These are phyloP conservation scores for Spodoptera exigua DNA, from an alignment of 2,888 invertebrate species.

Conservation along the genomic window DNA sequence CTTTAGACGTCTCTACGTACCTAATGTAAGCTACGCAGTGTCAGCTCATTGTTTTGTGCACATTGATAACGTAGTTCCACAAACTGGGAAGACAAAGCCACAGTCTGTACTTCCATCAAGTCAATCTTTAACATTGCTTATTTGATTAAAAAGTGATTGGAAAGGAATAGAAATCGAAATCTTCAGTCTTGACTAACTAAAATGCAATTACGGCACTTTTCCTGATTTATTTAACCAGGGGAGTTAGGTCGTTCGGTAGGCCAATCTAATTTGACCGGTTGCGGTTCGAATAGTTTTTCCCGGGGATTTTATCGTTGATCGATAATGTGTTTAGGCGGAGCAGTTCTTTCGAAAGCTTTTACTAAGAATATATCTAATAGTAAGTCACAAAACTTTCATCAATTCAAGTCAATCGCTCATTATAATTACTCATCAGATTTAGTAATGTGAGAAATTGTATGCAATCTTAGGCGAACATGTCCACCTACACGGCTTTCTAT, in stretches of 20 bases:
- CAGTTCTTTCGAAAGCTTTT: constrained; percentile 16
- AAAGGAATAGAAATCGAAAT: constrained; percentile 26
- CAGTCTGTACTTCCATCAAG: too few relatives aligned
- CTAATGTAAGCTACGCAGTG: neutral
- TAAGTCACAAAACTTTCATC: constrained; percentile 47
- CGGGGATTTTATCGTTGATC: constrained; percentile 36
- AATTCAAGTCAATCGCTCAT: constrained; percentile 46
- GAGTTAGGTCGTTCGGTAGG: constrained; percentile 40
- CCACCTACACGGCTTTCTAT: constrained; percentile 81
- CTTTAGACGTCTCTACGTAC: constrained; percentile 1
- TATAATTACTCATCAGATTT: constrained; percentile 39
- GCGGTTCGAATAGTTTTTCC: constrained; percentile 38
- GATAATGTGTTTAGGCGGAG: constrained; percentile 26
- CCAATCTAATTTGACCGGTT: constrained; percentile 52
- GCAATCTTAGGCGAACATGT: constrained; percentile 63
- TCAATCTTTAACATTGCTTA: too few relatives aligned
- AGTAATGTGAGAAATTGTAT: constrained; percentile 56
- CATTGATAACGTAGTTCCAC: too few relatives aligned
- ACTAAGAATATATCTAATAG: neutral
- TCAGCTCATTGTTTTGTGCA: too few relatives aligned
- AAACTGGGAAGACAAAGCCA: too few relatives aligned
- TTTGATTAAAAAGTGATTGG: constrained; percentile 16
- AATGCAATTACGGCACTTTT: constrained; percentile 36
- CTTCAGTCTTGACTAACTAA: constrained; percentile 27
- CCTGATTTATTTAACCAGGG: constrained; percentile 52